Evolutionary conservation across 2,888 invertebrate species (phyloP).

Genomic region (Zootermopsis nevadensis): DNA sequence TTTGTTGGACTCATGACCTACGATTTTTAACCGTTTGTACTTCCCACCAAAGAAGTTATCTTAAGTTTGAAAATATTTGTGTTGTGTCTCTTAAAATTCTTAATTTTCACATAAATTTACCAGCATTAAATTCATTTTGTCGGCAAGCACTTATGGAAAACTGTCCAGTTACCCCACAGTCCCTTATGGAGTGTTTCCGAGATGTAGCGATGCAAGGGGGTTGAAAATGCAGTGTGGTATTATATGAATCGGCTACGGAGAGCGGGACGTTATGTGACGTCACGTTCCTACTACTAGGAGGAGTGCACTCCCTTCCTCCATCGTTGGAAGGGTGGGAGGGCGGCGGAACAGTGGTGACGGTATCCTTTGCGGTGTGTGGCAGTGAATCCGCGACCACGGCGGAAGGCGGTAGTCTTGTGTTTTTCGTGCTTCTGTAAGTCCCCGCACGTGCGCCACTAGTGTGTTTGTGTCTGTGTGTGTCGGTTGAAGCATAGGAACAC

Average conservation of each 20-base stretch:
- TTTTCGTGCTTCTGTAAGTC: neutral
- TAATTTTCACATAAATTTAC: too few relatives aligned
- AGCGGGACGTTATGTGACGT: slow-evolving; percentile 19
- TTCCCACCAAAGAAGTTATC: too few relatives aligned
- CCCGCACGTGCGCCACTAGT: slow-evolving; percentile 24
- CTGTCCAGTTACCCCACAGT: too few relatives aligned
- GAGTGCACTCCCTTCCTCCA: neutral
- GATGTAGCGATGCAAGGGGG: neutral
- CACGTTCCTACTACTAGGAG: slow-evolving; percentile 26
- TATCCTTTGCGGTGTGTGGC: neutral
- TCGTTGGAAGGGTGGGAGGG: neutral
- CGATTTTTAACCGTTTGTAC: too few relatives aligned
- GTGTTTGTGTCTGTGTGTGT: neutral
- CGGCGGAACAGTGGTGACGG: slow-evolving; percentile 13
- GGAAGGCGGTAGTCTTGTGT: slow-evolving; percentile 23
- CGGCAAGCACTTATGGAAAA: too few relatives aligned
- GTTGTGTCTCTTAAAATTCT: too few relatives aligned
- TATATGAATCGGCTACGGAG: slow-evolving; percentile 8
- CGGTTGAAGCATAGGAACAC: neutral
- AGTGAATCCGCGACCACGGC: slow-evolving; percentile 31
- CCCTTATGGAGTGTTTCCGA: too few relatives aligned
- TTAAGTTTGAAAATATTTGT: too few relatives aligned
- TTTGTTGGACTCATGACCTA: too few relatives aligned
- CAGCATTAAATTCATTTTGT: too few relatives aligned
- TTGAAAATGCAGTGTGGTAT: neutral